Percentiles rank a stretch among this genome's conserved stretches.
Conservation (phyloP, 2,888 invertebrate genomes). For the Dyspetes luteomarginatus region DNA sequence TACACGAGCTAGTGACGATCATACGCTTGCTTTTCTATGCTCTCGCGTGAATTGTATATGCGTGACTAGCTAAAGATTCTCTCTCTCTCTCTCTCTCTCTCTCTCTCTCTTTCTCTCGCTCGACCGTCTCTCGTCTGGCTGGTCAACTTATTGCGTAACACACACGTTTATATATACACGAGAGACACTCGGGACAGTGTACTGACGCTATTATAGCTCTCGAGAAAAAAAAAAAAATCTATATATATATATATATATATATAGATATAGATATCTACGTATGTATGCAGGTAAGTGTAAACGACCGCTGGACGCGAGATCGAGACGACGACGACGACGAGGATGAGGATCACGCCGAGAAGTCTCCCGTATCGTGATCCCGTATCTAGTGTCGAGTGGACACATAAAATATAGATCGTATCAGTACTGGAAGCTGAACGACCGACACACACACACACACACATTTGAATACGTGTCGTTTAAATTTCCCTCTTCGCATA, state of each 20-base stretch:
- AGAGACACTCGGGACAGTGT: too few species aligned
- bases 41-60: slow-evolving; percentile 36
- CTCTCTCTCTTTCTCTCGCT: slow-evolving; percentile 22
- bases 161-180: too few species aligned
- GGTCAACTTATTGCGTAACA: slow-evolving; percentile 34
- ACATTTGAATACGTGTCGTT: slow-evolving; percentile 1
- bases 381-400: slow-evolving; percentile 32
- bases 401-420: slow-evolving; percentile 51
- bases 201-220: background rate
- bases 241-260: slow-evolving; percentile 1
- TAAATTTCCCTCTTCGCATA: background rate
- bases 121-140: slow-evolving; percentile 16
- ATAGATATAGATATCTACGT: background rate
- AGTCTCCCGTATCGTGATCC: slow-evolving; percentile 38
- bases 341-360: slow-evolving; percentile 21
- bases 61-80: slow-evolving; percentile 58
- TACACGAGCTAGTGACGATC: slow-evolving; percentile 1
- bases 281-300: background rate
- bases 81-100: slow-evolving; percentile 15
- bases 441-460: background rate
- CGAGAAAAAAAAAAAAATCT: too few species aligned
- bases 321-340: slow-evolving; percentile 5
- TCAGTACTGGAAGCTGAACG: slow-evolving; percentile 42
- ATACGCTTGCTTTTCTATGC: slow-evolving; percentile 25
- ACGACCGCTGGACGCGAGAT: slow-evolving; percentile 7